Conservation (phyloP, 1,140 invertebrate species). For the Drosophila kurseongensis region DNA sequence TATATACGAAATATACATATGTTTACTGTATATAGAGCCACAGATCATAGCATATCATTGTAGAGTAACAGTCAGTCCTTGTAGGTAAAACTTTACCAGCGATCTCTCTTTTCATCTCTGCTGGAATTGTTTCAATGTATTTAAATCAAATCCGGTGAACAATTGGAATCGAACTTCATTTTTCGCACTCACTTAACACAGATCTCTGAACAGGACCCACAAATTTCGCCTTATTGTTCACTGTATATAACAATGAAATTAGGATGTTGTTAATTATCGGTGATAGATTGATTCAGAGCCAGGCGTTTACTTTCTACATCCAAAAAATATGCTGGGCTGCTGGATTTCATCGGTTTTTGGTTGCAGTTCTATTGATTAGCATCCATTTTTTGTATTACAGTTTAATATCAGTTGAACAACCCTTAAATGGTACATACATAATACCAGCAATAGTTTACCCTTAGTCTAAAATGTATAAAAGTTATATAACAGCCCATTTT, state of each 20-base stretch:
- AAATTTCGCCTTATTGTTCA: slow-evolving; percentile 6
- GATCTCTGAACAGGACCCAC: slow-evolving; percentile 6
- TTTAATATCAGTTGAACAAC: neutral
- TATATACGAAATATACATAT: slow-evolving; percentile 13
- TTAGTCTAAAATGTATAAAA: neutral
- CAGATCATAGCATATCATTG: slow-evolving; percentile 49
- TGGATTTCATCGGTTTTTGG: slow-evolving; percentile 6
- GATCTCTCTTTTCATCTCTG: slow-evolving; percentile 19
- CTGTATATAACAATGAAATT: slow-evolving; percentile 32
- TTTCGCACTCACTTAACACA: slow-evolving; percentile 18
- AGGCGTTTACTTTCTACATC: slow-evolving; percentile 7
- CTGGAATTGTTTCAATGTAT: slow-evolving; percentile 5
- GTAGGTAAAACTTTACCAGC: slow-evolving; percentile 23
- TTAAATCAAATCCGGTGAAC: slow-evolving; percentile 16
- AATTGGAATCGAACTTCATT: slow-evolving; percentile 31
- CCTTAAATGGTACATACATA: neutral
- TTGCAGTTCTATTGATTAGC: slow-evolving; percentile 4
- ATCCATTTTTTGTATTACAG: neutral
- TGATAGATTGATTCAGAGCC: slow-evolving; percentile 7
- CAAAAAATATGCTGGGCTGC: slow-evolving; percentile 22
- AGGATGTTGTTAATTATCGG: slow-evolving; percentile 44
- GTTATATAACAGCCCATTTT: neutral
- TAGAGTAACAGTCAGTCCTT: slow-evolving; percentile 33
- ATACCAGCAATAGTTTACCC: too few species aligned
- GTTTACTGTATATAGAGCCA: slow-evolving; percentile 33